Evolutionary conservation across 1,140 invertebrate genomes (phyloP).

Genomic region (Eulimnadia texana): DNA sequence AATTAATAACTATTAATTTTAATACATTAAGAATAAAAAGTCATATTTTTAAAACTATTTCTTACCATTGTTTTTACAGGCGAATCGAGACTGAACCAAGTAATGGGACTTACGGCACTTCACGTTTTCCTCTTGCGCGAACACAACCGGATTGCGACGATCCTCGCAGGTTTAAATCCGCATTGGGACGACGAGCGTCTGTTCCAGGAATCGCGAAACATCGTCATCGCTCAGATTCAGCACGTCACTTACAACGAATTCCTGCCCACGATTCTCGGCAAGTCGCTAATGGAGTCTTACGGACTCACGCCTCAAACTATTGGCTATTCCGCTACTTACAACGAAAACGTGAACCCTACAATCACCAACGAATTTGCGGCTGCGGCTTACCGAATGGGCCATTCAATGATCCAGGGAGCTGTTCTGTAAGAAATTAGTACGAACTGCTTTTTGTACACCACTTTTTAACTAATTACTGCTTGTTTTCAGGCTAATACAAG

Average conservation of each 20-base stretch:
- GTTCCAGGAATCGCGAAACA: constrained; percentile 71
- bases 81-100: constrained; percentile 74
- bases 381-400: constrained; percentile 76
- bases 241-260: constrained; percentile 77
- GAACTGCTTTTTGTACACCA: background rate
- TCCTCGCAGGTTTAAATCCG: constrained; percentile 57
- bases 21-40: too few species aligned
- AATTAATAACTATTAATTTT: too few species aligned
- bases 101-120: constrained; percentile 58
- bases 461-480: background rate
- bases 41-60: background rate
- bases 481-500: constrained; percentile 7
- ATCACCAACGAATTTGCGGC: constrained; percentile 71
- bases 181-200: constrained; percentile 73
- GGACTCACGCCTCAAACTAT: constrained; percentile 46
- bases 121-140: constrained; percentile 74
- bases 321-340: constrained; percentile 66
- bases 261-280: constrained; percentile 61
- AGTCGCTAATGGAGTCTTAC: constrained; percentile 49
- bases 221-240: constrained; percentile 62
- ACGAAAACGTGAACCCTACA: constrained; percentile 56
- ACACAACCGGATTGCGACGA: constrained; percentile 73
- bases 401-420: constrained; percentile 61
- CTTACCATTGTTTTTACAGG: constrained; percentile 35
- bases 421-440: constrained; percentile 46